phyloP scores from a whole-genome alignment of 2,888 invertebrate genomes.

The Drosophila multiciliata region DNA sequence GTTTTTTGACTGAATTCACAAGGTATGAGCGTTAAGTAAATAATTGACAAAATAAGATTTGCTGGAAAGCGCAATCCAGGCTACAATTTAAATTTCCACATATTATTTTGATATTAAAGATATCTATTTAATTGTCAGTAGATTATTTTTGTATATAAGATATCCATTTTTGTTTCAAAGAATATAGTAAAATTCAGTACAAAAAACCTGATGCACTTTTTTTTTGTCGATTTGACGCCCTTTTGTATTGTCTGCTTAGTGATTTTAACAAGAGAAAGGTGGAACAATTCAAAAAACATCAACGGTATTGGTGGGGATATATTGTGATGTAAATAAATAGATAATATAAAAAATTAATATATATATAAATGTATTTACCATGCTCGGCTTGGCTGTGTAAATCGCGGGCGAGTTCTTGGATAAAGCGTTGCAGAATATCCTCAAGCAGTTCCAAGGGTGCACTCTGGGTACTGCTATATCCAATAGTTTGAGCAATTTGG shows the following conservation, averaged over 20 bases:
- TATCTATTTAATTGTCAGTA: no score
- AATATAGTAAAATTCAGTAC: no score
- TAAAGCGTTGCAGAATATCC: conserved; percentile 94
- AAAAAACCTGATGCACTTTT: no score
- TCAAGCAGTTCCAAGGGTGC: conserved; percentile 95
- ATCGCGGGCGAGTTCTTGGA: conserved; percentile 91
- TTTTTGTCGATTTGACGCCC: no score
- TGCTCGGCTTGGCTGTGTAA: conserved; percentile 94
- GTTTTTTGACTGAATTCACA: neutral
- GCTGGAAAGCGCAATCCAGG: neutral
- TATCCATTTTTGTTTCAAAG: no score
- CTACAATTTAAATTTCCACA: neutral
- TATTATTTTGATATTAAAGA: neutral
- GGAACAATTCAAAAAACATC: neutral
- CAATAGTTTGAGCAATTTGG: conserved; percentile 96
- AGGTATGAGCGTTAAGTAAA: neutral
- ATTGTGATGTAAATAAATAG: neutral
- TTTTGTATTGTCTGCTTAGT: no score
- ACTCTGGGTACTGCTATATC: conserved; percentile 95
- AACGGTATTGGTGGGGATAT: neutral
- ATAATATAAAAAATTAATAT: neutral
- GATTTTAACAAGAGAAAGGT: neutral
- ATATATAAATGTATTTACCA: conserved; percentile 87
- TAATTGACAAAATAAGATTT: neutral
- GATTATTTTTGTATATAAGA: no score